A percentile compares a stretch with the other conserved stretches of the same genome.
Conservation (phyloP, 2,797 vertebrate genomes). For the Gymnoscopelus microlampas region DNA sequence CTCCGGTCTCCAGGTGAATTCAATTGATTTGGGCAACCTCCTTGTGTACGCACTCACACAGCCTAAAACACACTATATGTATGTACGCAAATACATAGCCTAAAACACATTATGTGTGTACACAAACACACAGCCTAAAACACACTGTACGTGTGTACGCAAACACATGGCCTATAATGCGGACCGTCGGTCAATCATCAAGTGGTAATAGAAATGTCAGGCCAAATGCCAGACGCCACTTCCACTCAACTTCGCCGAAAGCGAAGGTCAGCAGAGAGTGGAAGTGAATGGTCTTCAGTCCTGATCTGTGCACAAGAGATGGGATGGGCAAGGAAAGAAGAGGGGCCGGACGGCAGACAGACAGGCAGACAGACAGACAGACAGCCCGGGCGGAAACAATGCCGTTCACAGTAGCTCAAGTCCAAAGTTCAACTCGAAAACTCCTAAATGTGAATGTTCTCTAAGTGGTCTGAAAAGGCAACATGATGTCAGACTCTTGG, state of each 20-base stretch:
- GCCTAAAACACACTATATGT: not conserved
- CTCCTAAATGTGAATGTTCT: too few species aligned
- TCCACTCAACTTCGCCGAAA: constrained; percentile 31
- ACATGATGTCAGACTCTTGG: not conserved
- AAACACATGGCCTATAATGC: not conserved
- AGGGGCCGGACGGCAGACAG: not conserved
- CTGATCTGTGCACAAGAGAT: not conserved
- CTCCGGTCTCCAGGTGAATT: not conserved
- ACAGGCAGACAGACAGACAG: not conserved
- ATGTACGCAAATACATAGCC: not conserved
- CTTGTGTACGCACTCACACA: not conserved
- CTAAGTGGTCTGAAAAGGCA: not conserved
- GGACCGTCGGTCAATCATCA: constrained; percentile 24
- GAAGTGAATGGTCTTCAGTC: not conserved
- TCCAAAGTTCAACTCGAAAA: too few species aligned
- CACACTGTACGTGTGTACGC: not conserved
- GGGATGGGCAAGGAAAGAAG: not conserved
- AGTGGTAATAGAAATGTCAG: constrained; percentile 45
- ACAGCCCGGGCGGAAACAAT: too few species aligned
- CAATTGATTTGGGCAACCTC: constrained; percentile 11
- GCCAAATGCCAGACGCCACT: constrained; percentile 49
- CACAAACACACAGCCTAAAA: not conserved
- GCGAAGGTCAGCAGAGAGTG: constrained; percentile 21
- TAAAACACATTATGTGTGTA: not conserved
- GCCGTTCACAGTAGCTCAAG: too few species aligned